phyloP scores from a whole-genome alignment of 2,797 vertebrate genomes.

The Anguilla anguilla region DNA sequence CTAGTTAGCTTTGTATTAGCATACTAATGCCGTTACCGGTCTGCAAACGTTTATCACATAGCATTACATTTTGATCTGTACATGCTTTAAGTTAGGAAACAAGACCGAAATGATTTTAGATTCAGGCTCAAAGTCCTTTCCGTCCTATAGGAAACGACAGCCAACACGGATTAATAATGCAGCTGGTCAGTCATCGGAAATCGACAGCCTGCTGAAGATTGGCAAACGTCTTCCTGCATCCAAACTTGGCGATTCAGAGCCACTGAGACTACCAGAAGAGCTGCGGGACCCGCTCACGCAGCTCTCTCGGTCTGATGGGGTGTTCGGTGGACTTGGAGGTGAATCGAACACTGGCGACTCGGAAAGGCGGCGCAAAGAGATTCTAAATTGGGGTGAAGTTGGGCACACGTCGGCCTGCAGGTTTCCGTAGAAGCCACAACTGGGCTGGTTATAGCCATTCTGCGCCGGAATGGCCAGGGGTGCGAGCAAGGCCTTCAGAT shows the following conservation, averaged over 20 bases:
- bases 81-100: conserved; percentile 43
- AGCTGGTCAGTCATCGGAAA: conserved; percentile 86
- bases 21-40: background rate
- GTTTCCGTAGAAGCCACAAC: conserved; percentile 69
- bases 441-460: conserved; percentile 67
- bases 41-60: conserved; percentile 17
- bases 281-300: conserved; percentile 93
- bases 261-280: conserved; percentile 91
- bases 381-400: conserved; percentile 77
- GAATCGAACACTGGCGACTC: conserved; percentile 94
- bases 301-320: conserved; percentile 94
- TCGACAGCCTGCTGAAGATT: conserved; percentile 98
- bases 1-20: background rate
- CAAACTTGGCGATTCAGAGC: conserved; percentile 93
- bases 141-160: conserved; percentile 46
- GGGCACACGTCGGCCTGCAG: conserved; percentile 66
- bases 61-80: conserved; percentile 20
- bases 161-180: conserved; percentile 36
- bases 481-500: conserved; percentile 85
- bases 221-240: conserved; percentile 91
- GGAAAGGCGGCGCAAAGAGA: conserved; percentile 84
- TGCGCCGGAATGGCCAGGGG: conserved; percentile 84
- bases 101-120: conserved; percentile 35
- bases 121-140: conserved; percentile 52
- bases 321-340: conserved; percentile 90